phyloP scores from a whole-genome alignment of 1,140 invertebrate species.

The Rhyacophila brunnea region DNA sequence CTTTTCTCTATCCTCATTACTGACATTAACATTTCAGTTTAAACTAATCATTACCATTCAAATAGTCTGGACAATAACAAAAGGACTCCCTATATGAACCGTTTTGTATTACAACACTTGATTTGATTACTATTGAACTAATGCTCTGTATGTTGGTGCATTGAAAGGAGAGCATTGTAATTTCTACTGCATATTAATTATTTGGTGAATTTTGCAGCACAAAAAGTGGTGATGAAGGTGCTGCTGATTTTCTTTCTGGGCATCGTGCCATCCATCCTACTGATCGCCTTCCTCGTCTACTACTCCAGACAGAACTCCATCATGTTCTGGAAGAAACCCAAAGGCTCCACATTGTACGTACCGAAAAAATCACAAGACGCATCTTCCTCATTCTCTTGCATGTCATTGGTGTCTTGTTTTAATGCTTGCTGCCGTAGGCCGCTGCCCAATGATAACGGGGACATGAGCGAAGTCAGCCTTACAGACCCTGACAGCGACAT shows the following conservation, averaged over 20 bases:
- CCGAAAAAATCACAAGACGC: slow-evolving; percentile 29
- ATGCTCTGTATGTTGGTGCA: no score
- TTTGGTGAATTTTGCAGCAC: no score
- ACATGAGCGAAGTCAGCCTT: slow-evolving; percentile 3
- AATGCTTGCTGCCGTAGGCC: neutral
- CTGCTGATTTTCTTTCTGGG: slow-evolving; percentile 83
- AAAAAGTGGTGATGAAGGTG: slow-evolving; percentile 68
- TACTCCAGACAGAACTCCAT: slow-evolving; percentile 67
- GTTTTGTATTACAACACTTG: no score
- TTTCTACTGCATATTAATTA: no score
- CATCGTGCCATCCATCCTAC: slow-evolving; percentile 68
- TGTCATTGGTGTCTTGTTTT: neutral
- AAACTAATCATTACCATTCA: no score
- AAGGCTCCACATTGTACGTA: slow-evolving; percentile 70
- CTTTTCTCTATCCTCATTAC: no score
- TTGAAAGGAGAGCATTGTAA: no score
- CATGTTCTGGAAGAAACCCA: slow-evolving; percentile 65
- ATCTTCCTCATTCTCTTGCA: neutral
- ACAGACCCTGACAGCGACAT: slow-evolving; percentile 3
- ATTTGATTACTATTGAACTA: no score
- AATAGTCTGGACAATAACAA: no score
- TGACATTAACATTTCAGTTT: no score
- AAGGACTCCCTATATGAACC: no score
- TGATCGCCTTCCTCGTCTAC: slow-evolving; percentile 69
- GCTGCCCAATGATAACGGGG: no score